phyloP scores from a whole-genome alignment of 2,888 invertebrate species.

The Hyposoter dolosus region DNA sequence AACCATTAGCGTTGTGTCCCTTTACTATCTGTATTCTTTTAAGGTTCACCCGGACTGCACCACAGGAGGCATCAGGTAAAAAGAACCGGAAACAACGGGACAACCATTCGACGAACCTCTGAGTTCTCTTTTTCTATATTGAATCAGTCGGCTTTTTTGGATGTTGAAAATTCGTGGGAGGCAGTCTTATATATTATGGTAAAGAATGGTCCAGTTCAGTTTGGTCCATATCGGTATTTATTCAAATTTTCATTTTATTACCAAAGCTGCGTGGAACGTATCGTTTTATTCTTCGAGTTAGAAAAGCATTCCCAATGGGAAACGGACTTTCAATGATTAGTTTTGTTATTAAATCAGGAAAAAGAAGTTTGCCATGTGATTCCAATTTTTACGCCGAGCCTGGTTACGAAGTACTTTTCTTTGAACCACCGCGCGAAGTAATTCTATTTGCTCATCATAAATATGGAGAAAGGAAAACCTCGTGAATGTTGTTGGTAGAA shows the following conservation, averaged over 20 bases:
- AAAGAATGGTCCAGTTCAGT: neutral
- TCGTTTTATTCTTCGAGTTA: neutral
- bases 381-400: neutral
- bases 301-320: neutral
- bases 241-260: neutral
- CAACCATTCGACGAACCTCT: conserved; percentile 32
- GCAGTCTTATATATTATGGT: neutral
- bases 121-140: conserved; percentile 11
- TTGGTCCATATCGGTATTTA: neutral
- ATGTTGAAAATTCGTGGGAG: neutral
- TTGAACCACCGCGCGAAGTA: neutral
- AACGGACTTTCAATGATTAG: neutral
- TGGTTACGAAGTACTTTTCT: neutral
- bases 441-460: neutral
- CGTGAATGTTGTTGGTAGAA: neutral
- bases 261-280: neutral
- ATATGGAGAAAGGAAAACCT: neutral
- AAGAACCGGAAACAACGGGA: conserved; percentile 51
- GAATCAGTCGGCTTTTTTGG: conserved; percentile 5
- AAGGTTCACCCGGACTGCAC: conserved; percentile 2
- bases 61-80: conserved; percentile 43
- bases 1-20: conserved; percentile 75
- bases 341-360: neutral
- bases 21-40: conserved; percentile 17
- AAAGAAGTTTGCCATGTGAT: neutral